These are phyloP conservation scores for Pandion haliaetus DNA, from an alignment of 2,113 vertebrate genomes.

Conservation along the genomic window DNA sequence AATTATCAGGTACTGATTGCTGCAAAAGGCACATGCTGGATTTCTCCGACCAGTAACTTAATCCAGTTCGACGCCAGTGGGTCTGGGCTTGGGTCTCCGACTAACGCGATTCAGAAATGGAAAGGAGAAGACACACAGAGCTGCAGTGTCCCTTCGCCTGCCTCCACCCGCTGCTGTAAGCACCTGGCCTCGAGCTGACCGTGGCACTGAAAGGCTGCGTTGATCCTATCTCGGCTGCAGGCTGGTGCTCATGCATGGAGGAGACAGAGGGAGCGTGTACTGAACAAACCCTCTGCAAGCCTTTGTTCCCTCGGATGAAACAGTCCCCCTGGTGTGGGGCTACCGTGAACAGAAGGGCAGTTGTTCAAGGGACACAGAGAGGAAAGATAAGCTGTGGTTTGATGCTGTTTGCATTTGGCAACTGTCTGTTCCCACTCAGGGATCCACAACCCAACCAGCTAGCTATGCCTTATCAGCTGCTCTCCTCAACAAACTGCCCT, in stretches of 20 bases:
- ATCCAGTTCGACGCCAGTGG: background rate
- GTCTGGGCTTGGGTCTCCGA: background rate
- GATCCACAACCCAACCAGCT: background rate
- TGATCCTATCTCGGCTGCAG: background rate
- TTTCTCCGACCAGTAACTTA: background rate
- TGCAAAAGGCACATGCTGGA: background rate
- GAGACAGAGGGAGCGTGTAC: background rate
- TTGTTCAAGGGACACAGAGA: background rate
- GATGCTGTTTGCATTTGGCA: background rate
- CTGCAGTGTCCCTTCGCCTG: background rate
- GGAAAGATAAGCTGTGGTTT: background rate
- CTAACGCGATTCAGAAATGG: background rate
- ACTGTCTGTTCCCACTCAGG: background rate
- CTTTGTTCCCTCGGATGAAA: background rate
- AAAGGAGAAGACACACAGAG: background rate
- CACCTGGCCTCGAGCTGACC: fast-evolving
- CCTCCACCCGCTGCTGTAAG: background rate
- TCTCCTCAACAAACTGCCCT: background rate
- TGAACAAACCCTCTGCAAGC: background rate
- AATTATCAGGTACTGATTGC: background rate
- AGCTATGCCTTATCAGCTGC: background rate
- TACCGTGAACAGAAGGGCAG: background rate
- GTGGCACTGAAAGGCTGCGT: background rate
- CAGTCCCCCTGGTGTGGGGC: fast-evolving
- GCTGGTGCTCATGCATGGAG: background rate